Evolutionary conservation across 1,140 invertebrate genomes (phyloP).

Genomic region (Paraescarpia echinospica): DNA sequence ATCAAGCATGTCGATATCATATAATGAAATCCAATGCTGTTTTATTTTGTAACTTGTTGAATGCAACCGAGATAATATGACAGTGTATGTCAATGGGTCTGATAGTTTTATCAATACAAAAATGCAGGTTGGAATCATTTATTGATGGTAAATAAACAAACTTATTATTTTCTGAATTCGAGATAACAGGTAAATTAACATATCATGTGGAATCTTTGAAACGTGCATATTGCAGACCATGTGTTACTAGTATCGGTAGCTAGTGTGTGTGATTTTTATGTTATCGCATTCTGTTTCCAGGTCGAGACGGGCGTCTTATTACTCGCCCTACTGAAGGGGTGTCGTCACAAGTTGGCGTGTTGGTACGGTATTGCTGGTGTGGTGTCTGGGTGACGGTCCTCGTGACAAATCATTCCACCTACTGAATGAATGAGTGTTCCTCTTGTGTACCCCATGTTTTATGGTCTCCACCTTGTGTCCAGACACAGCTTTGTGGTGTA

Average conservation of each 20-base stretch:
- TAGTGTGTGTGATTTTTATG: neutral
- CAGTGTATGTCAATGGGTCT: neutral
- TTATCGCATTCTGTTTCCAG: constrained; percentile 12
- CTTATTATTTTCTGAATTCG: too few relatives aligned
- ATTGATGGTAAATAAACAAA: neutral
- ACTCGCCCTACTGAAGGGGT: constrained; percentile 20
- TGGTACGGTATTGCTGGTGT: neutral
- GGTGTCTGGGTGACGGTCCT: neutral
- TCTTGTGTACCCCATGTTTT: neutral
- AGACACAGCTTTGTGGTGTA: neutral
- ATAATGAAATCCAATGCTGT: too few relatives aligned
- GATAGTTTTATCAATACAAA: neutral
- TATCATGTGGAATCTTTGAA: too few relatives aligned
- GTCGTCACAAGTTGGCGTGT: neutral
- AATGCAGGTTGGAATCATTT: neutral
- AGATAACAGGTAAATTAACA: too few relatives aligned
- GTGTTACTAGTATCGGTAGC: too few relatives aligned
- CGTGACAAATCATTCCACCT: neutral
- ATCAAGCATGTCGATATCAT: too few relatives aligned
- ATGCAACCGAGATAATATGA: neutral
- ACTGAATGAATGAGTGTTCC: neutral
- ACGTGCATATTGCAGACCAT: too few relatives aligned
- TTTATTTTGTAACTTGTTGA: neutral
- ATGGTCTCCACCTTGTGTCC: neutral
- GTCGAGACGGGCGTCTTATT: constrained; percentile 21